A percentile compares a stretch with the other conserved stretches of the same genome.
Evolutionary conservation across 1,140 invertebrate genomes (phyloP).

Genomic region (Amyelois transitella): DNA sequence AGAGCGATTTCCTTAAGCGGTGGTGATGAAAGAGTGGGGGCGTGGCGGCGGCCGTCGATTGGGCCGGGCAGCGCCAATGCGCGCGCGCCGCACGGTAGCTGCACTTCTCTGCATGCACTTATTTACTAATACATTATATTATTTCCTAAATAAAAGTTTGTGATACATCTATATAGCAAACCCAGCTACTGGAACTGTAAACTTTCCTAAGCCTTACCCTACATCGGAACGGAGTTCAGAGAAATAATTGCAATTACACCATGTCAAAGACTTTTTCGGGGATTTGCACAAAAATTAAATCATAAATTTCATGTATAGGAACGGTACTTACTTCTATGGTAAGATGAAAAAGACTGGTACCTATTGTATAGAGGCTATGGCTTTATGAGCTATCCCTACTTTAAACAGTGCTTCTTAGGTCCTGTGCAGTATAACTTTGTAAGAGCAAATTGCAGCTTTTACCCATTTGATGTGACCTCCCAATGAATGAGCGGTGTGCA

Average conservation of each 20-base stretch:
- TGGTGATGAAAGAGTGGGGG: slow-evolving; percentile 22
- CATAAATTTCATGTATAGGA: too few relatives aligned
- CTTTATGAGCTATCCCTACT: too few relatives aligned
- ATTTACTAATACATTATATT: slow-evolving; percentile 12
- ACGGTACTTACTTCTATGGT: too few relatives aligned
- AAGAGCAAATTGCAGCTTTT: neutral
- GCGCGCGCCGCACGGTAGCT: slow-evolving; percentile 55
- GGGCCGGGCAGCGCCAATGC: slow-evolving; percentile 55
- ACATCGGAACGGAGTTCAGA: too few relatives aligned
- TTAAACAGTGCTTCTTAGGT: too few relatives aligned
- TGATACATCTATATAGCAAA: slow-evolving; percentile 8
- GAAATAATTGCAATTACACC: too few relatives aligned
- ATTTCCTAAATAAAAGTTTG: slow-evolving; percentile 11
- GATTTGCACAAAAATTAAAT: too few relatives aligned
- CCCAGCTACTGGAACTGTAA: too few relatives aligned
- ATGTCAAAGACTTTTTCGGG: too few relatives aligned
- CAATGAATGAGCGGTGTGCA: slow-evolving; percentile 28
- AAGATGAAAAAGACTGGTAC: too few relatives aligned
- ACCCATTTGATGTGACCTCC: slow-evolving; percentile 17
- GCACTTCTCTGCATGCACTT: slow-evolving; percentile 5
- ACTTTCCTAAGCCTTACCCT: too few relatives aligned
- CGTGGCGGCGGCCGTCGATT: slow-evolving; percentile 39
- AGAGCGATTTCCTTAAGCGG: neutral
- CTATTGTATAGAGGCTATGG: too few relatives aligned
- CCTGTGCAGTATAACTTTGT: neutral